Base-by-base conservation (phyloP, 2,113 vertebrate genomes). In the Oophaga pumilio region DNA sequence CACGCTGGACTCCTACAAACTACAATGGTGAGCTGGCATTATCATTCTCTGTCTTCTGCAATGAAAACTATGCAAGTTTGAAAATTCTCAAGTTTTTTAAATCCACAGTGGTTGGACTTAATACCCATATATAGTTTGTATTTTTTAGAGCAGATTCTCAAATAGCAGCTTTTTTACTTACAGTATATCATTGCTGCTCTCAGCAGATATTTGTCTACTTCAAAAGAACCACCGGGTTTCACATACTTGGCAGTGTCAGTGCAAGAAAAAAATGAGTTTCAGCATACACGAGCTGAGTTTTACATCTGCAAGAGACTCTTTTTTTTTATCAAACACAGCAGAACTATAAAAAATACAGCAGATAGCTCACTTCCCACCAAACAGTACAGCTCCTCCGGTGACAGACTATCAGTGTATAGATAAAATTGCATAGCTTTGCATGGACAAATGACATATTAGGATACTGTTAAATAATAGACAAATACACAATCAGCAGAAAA, bases 141-240 rank as follows among this genome's bases (percentile, higher is more conserved):
- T 77, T 24, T 81, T 81, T 81, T 28, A 81, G 59, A 49, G 49
- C 24, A 69, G 57, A 81, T 12, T 82, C 80, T 62, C 26, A 82
- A 62, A 66, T 68, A 52, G 60, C 68, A 66, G 57, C 18, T 53
- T 69, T 82, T 43, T 68, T 74, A 64, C 24, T 87, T 69, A n/a
- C n/a, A n/a, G n/a, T n/a, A 64, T 74, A 82, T 74, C 76, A 79
- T 24, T 69, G 76, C 69, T 28, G 68, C n/a, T 81, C 68, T 68
- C 86, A 87, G 66, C 15, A 49, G 78, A 74, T 60, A n/a, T n/a
- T 60, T 82, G 66, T 87, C 86, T 82, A 82, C 86, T 76, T 87
- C 79, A 87, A 87, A 87, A 64, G 69, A 22, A 52, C 56, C 28
- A 74, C 53, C 28, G 86, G 82, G 82, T 33, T 82, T 87, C 86